Percentiles rank a stretch among this genome's conserved stretches.
Conservation (phyloP, 2,888 invertebrate species). For the Mythimna lalbum region DNA sequence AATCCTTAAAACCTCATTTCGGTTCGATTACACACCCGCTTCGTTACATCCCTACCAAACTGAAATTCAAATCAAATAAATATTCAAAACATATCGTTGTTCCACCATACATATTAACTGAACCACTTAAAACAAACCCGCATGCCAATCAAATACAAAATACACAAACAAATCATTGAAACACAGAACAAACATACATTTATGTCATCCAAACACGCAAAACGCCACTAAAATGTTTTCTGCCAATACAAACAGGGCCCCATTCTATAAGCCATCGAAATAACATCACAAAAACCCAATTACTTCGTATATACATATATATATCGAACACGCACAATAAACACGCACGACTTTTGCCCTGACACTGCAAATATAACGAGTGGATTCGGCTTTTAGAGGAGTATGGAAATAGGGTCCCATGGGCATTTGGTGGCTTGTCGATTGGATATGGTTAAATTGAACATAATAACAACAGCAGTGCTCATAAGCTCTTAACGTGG, state of each 20-base stretch:
- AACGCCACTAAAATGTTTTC: constrained; percentile 22
- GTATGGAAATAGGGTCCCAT: constrained; percentile 2
- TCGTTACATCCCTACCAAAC: not conserved
- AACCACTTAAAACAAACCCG: constrained; percentile 14
- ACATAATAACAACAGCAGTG: not conserved
- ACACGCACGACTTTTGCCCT: constrained; percentile 27
- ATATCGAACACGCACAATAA: constrained; percentile 36
- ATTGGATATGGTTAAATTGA: not conserved
- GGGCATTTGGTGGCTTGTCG: not conserved
- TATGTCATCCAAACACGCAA: constrained; percentile 32
- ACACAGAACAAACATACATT: constrained; percentile 35
- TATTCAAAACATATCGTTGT: constrained; percentile 11
- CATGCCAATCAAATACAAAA: constrained; percentile 30
- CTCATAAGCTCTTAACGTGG: too few relatives aligned
- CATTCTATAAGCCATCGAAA: constrained; percentile 48
- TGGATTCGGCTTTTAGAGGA: constrained; percentile 13
- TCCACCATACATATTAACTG: not conserved
- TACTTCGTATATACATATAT: constrained; percentile 23
- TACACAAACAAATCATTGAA: constrained; percentile 34
- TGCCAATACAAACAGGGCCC: constrained; percentile 34
- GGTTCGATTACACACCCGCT: not conserved
- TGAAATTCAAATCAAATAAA: constrained; percentile 11
- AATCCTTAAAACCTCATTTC: not conserved
- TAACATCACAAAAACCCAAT: constrained; percentile 56
- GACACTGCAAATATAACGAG: constrained; percentile 24